phyloP scores from a whole-genome alignment of 2,113 vertebrate species.

The Leptosomus discolor region DNA sequence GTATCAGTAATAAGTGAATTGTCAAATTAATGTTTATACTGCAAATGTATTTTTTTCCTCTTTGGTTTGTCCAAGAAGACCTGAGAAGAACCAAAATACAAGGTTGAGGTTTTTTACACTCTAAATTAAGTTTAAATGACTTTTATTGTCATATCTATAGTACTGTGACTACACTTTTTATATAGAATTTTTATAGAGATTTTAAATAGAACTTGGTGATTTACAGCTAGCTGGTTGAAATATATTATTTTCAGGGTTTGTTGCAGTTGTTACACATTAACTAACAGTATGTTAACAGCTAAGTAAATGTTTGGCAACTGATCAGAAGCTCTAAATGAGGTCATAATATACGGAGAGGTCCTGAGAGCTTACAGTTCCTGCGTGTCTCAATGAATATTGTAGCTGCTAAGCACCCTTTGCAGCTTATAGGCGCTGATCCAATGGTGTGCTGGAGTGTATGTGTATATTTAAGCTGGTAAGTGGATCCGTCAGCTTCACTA shows the following conservation, averaged over 20 bases:
- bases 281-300: not conserved
- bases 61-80: not conserved
- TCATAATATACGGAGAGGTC: not conserved
- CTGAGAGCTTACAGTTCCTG: not conserved
- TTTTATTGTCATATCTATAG: not conserved
- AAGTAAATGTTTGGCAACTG: conserved; percentile 52
- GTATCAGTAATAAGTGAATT: not conserved
- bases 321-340: conserved; percentile 15
- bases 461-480: not conserved
- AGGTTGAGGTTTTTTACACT: not conserved
- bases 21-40: not conserved
- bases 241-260: not conserved
- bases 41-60: not conserved
- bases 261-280: conserved; percentile 48
- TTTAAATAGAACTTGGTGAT: not conserved
- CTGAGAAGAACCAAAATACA: not conserved
- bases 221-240: not conserved
- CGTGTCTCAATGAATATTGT: not conserved
- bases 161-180: not conserved
- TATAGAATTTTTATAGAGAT: not conserved
- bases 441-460: not conserved
- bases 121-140: not conserved
- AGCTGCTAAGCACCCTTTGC: not conserved
- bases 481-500: not conserved
- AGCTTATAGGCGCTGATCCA: not conserved